phyloP scores from a whole-genome alignment of 2,113 vertebrate genomes.

The Buteo buteo region DNA sequence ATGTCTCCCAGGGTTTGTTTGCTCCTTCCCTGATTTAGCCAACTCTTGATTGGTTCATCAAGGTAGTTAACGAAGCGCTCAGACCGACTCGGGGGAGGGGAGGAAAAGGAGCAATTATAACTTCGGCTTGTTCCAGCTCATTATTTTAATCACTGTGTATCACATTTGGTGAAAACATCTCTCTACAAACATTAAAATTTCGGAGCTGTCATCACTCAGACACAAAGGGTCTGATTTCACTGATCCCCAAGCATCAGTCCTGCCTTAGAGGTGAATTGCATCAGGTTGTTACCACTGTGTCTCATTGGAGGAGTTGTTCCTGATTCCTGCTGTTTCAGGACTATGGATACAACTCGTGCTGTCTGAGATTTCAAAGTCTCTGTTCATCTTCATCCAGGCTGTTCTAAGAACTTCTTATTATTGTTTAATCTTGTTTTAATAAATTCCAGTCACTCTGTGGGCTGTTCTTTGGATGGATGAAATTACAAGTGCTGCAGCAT shows the following conservation, averaged over 20 bases:
- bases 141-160: slow-evolving; percentile 48
- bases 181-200: slow-evolving; percentile 4
- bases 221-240: slow-evolving; percentile 20
- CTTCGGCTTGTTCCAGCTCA: background rate
- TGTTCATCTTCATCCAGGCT: background rate
- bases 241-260: background rate
- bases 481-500: background rate
- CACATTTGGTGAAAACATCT: slow-evolving; percentile 41
- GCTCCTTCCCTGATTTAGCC: slow-evolving; percentile 43
- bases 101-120: slow-evolving; percentile 55
- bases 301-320: background rate
- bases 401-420: background rate
- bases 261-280: slow-evolving; percentile 8
- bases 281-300: background rate
- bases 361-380: background rate
- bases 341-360: background rate
- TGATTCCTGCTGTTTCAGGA: background rate
- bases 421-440: background rate
- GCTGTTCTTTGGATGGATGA: background rate
- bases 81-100: slow-evolving; percentile 3
- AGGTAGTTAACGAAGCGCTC: slow-evolving; percentile 53
- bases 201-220: background rate
- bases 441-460: background rate
- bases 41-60: slow-evolving; percentile 37
- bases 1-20: slow-evolving; percentile 39